Evolutionary conservation across 1,140 invertebrate genomes (phyloP).

Genomic region (Sminthurides bifidus): DNA sequence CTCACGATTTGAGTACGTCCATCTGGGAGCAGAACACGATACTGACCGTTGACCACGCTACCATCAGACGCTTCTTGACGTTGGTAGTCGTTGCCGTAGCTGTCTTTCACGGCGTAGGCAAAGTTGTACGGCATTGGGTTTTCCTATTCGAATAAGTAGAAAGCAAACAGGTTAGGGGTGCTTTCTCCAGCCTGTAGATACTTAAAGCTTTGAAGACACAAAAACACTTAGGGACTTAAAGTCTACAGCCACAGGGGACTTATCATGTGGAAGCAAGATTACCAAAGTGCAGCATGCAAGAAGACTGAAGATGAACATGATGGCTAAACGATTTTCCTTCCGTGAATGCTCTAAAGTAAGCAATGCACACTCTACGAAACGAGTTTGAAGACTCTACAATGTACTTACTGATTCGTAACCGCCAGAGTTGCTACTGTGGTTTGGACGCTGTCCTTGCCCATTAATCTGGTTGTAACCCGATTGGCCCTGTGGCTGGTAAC

Average conservation of each 20-base stretch:
- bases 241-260: not conserved
- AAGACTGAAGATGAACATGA: not conserved
- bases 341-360: not conserved
- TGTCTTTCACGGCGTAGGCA: constrained; percentile 62
- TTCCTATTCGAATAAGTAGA: constrained; percentile 10
- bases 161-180: not conserved
- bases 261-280: not conserved
- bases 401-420: constrained; percentile 8
- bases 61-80: constrained; percentile 58
- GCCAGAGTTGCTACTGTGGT: not conserved
- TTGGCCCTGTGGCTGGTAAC: not conserved
- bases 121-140: constrained; percentile 61
- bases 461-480: not conserved
- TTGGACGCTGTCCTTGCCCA: too few species aligned
- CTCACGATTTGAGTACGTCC: constrained; percentile 45
- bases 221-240: not conserved
- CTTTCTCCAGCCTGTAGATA: not conserved
- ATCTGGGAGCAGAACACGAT: constrained; percentile 59
- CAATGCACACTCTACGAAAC: too few species aligned
- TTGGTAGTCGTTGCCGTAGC: constrained; percentile 59
- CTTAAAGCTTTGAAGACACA: not conserved
- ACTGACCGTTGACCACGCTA: constrained; percentile 55
- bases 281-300: not conserved
- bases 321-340: not conserved
- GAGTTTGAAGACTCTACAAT: too few species aligned